Conservation (phyloP, 2,797 vertebrate genomes). For the Peromyscus melanophrys region DNA sequence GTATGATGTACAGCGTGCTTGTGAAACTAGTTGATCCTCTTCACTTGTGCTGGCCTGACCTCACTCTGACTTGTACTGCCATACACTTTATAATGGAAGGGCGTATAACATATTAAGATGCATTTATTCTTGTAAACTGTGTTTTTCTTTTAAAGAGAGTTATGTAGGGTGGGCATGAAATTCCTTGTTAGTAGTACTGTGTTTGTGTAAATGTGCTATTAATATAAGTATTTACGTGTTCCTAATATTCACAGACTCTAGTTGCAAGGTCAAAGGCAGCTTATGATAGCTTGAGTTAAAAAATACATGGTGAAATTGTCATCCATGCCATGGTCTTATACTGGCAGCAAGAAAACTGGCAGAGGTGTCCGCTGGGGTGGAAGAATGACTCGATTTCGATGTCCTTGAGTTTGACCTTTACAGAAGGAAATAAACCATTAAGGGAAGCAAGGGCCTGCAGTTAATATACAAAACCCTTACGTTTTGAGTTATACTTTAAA, state of each 20-base stretch:
- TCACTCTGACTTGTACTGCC: constrained; percentile 70
- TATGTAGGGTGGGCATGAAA: constrained; percentile 76
- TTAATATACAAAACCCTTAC: not conserved
- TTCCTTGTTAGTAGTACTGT: constrained; percentile 77
- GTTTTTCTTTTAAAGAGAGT: constrained; percentile 80
- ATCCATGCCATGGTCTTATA: not conserved
- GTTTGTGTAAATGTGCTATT: constrained; percentile 87
- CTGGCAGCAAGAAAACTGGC: not conserved
- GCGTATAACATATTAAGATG: constrained; percentile 72
- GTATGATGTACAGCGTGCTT: not conserved
- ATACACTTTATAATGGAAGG: constrained; percentile 77
- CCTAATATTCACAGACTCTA: constrained; percentile 82
- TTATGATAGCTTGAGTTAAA: constrained; percentile 73
- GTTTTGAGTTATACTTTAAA: constrained; percentile 40
- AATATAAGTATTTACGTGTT: constrained; percentile 85
- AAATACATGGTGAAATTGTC: constrained; percentile 39
- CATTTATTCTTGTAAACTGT: constrained; percentile 85
- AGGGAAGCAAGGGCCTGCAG: not conserved
- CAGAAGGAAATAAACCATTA: constrained; percentile 37
- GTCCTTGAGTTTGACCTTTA: constrained; percentile 35
- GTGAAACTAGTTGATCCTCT: constrained; percentile 37
- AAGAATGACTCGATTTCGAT: not conserved
- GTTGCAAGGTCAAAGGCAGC: constrained; percentile 84
- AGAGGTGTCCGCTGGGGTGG: not conserved
- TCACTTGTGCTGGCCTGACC: constrained; percentile 51